Percentiles rank a stretch among this genome's conserved stretches.
Evolutionary conservation across 2,113 vertebrate genomes (phyloP).

Genomic region (Aix galericulata): DNA sequence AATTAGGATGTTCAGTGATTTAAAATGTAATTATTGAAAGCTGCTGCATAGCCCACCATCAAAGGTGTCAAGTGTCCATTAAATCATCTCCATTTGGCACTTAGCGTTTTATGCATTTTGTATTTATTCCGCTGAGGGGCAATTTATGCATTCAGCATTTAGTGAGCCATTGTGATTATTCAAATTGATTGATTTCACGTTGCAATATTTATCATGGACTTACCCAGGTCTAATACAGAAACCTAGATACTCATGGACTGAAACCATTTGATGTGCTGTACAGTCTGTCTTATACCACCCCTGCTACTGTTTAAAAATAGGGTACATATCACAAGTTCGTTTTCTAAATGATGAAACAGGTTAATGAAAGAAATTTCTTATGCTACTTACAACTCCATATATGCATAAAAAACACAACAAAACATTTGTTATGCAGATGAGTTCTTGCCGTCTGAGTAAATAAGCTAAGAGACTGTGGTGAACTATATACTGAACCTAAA

Average conservation of each 20-base stretch:
- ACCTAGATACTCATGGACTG: not conserved
- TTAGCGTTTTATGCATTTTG: not conserved
- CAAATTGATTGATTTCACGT: not conserved
- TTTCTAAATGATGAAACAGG: not conserved
- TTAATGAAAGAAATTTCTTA: not conserved
- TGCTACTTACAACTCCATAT: not conserved
- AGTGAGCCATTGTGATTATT: not conserved
- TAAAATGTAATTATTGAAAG: not conserved
- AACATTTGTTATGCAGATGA: accelerated
- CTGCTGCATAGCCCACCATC: not conserved
- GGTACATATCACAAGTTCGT: not conserved
- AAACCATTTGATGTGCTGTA: not conserved
- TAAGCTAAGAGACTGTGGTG: not conserved
- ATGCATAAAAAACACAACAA: not conserved
- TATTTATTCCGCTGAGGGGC: not conserved
- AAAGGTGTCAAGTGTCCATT: not conserved
- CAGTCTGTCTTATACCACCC: not conserved
- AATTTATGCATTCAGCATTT: not conserved
- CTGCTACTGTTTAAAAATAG: not conserved
- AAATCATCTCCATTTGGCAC: not conserved
- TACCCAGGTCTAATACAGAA: not conserved
- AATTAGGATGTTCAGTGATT: not conserved
- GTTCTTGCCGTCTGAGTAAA: not conserved
- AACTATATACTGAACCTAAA: not conserved
- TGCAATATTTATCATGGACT: not conserved